phyloP scores from a whole-genome alignment of 1,140 invertebrate species.

The Ericerus pela region DNA sequence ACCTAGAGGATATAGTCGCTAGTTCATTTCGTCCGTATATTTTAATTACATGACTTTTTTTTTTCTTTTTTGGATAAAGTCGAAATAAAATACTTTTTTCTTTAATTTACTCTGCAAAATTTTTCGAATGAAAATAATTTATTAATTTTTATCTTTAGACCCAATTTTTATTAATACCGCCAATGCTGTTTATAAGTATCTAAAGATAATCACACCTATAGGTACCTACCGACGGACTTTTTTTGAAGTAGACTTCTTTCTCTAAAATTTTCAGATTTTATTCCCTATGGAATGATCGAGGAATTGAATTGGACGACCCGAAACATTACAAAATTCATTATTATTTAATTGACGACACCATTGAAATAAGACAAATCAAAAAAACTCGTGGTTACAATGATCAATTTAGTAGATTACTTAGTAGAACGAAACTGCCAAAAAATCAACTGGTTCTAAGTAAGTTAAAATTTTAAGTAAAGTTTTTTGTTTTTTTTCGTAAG shows the following conservation, averaged over 20 bases:
- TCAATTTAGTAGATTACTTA: conserved; percentile 53
- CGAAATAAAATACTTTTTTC: too few relatives aligned
- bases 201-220: too few relatives aligned
- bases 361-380: conserved; percentile 38
- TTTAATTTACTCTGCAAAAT: too few relatives aligned
- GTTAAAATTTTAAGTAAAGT: neutral
- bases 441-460: conserved; percentile 32
- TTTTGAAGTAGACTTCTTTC: too few relatives aligned
- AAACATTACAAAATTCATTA: conserved; percentile 49
- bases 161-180: neutral
- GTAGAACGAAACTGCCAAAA: conserved; percentile 60
- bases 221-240: too few relatives aligned
- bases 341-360: conserved; percentile 62
- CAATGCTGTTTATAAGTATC: too few relatives aligned
- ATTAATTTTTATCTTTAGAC: too few relatives aligned
- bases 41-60: too few relatives aligned
- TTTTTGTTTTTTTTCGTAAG: neutral
- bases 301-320: conserved; percentile 44
- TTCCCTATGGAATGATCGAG: conserved; percentile 58
- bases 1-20: too few relatives aligned
- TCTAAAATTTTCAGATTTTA: conserved; percentile 44
- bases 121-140: too few relatives aligned
- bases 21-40: too few relatives aligned
- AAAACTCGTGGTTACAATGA: conserved; percentile 26
- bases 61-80: too few relatives aligned